Conservation (phyloP, 2,888 invertebrate species). For the Drosophila pegasa region DNA sequence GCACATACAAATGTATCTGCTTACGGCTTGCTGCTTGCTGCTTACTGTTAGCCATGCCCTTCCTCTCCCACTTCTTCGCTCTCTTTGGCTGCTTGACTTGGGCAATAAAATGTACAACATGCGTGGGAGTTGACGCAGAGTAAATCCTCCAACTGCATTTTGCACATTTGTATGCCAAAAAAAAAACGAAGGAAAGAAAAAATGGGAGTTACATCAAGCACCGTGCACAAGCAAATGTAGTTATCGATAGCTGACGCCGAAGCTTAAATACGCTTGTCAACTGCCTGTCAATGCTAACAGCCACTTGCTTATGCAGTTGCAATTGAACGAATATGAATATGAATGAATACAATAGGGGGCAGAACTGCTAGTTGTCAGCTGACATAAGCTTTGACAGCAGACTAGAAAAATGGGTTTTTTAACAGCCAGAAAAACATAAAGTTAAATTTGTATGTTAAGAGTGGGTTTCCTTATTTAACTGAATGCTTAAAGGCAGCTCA, state of each 20-base stretch:
- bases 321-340: no score
- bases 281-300: neutral
- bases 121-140: constrained; percentile 42
- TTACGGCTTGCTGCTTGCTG: constrained; percentile 41
- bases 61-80: constrained; percentile 6
- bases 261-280: neutral
- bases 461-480: no score
- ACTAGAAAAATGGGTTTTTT: neutral
- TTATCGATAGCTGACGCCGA: neutral
- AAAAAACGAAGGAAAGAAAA: constrained; percentile 13
- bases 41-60: neutral
- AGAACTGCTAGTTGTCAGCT: neutral
- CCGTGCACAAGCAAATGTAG: neutral
- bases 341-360: neutral
- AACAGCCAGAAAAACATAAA: neutral
- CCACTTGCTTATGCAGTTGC: neutral
- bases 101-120: constrained; percentile 79
- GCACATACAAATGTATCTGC: constrained; percentile 74
- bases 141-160: constrained; percentile 57
- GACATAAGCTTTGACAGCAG: neutral
- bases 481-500: no score
- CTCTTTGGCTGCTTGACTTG: constrained; percentile 29
- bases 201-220: neutral
- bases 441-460: neutral
- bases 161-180: constrained; percentile 74